Evolutionary conservation across 2,113 vertebrate genomes (phyloP), one percentile per base, ranked within the genome.

Genomic region (Brachionichthys hirsutus): DNA sequence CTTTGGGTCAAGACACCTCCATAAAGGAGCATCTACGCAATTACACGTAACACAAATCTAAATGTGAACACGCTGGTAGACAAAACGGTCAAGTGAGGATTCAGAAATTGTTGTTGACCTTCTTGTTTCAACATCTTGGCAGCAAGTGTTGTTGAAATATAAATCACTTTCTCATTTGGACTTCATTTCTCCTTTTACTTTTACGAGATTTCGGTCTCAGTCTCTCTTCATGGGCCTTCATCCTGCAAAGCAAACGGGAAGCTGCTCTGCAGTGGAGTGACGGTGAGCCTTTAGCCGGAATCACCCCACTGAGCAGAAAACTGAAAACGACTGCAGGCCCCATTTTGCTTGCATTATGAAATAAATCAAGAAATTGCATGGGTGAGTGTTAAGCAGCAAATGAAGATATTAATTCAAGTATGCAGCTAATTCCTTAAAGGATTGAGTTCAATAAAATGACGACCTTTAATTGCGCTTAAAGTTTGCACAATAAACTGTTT

Each of bases 381-480:
- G 24, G 24, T 30, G 24, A 30, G 24, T 30, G 24, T 30, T 30
- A 30, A 30, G 36, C 36, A 10, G 10, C 36, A 17, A 18, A 34
- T 43, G 16, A 45, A 56, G 3, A 52, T 54, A 61, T 62, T 54
- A 53, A 42, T 36, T 15, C 22, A 66, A 35, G 3, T 17, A 35
- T 57, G 30, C 4, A 15, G 36, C 2, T 61, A 4, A 2, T 41
- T 49, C 41, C 24, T 24, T 17, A 9, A 58, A 44, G 10, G 22
- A 55, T 74, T 71, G 70, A 30, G 36, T 57, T 52, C 8, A 66
- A 54, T 62, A 46, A 62, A 72, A 87, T 74, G 82, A 87, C 87
- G 82, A 80, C 65, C 80, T 87, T 80, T 87, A 88, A 85, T 83
- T 84, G 67, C 56, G 51, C 67, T 71, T 58, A 75, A 79, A 80